Conservation (phyloP, 2,888 invertebrate species). For the Ophonus ardosiacus region DNA sequence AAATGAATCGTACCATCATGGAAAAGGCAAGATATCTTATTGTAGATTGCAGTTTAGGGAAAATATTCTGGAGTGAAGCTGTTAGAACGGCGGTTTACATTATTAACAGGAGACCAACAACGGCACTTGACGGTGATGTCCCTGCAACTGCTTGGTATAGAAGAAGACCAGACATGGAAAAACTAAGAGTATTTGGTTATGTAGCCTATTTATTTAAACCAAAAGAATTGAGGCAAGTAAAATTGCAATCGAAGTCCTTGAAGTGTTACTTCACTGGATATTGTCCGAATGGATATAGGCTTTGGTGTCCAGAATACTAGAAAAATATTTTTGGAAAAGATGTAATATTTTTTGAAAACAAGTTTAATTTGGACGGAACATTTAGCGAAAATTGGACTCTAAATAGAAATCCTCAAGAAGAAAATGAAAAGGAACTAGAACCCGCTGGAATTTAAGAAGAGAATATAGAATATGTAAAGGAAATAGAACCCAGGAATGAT, state of each 20-base stretch:
- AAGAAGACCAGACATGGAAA: conserved; percentile 66
- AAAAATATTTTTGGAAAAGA: neutral
- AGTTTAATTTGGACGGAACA: neutral
- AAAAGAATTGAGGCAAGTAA: conserved; percentile 32
- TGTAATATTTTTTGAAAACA: neutral
- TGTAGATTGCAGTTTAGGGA: neutral
- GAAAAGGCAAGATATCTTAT: conserved; percentile 65
- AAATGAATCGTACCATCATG: conserved; percentile 66
- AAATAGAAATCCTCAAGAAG: neutral
- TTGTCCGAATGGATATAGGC: conserved; percentile 7
- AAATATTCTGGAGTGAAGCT: neutral
- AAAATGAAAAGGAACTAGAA: no score
- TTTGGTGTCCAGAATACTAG: conserved; percentile 8
- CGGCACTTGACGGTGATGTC: neutral
- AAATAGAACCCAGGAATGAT: no score
- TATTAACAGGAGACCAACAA: neutral
- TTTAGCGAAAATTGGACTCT: neutral
- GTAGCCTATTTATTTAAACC: conserved; percentile 65
- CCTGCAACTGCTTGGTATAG: no score
- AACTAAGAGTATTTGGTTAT: conserved; percentile 67
- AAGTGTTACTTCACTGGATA: conserved; percentile 58
- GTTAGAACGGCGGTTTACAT: neutral
- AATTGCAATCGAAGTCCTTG: conserved; percentile 65
- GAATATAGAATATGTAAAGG: no score
- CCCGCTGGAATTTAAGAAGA: no score